A percentile compares a stretch with the other conserved stretches of the same genome.
Conservation (phyloP, 2,113 vertebrate genomes). For the Entomyzon cyanotis region DNA sequence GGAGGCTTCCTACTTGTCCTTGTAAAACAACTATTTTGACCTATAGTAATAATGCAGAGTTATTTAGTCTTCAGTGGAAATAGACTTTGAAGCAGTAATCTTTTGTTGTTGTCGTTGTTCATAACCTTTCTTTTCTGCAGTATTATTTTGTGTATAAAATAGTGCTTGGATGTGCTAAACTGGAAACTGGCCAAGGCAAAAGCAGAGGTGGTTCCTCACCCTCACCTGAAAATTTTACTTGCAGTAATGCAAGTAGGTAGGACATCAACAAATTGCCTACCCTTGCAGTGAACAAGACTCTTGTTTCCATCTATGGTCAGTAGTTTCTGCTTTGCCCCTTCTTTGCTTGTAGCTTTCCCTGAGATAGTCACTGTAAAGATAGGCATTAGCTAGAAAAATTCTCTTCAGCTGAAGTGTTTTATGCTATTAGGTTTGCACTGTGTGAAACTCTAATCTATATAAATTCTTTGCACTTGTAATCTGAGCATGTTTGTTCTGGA, state of each 20-base stretch:
- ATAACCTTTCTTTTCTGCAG: not conserved
- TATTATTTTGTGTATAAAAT: not conserved
- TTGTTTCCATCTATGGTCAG: not conserved
- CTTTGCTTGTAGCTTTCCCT: not conserved
- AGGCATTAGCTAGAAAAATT: not conserved
- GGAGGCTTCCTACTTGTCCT: not conserved
- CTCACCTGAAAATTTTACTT: not conserved
- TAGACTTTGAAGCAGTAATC: not conserved
- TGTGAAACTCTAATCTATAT: not conserved
- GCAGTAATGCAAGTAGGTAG: not conserved
- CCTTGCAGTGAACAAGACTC: not conserved
- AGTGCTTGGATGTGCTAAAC: not conserved
- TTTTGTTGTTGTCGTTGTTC: not conserved
- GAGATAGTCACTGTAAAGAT: not conserved
- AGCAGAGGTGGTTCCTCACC: not conserved
- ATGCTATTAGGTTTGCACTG: not conserved
- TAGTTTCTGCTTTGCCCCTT: not conserved
- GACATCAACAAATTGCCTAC: not conserved
- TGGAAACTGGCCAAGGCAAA: not conserved
- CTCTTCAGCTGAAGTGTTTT: not conserved
- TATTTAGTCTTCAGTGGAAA: not conserved
- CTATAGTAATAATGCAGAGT: not conserved
- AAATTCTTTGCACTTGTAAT: not conserved
- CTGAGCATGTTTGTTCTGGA: not conserved
- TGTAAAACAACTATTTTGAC: not conserved